Base-by-base conservation (phyloP, 2,113 vertebrate genomes). In the Cichladusa arquata region DNA sequence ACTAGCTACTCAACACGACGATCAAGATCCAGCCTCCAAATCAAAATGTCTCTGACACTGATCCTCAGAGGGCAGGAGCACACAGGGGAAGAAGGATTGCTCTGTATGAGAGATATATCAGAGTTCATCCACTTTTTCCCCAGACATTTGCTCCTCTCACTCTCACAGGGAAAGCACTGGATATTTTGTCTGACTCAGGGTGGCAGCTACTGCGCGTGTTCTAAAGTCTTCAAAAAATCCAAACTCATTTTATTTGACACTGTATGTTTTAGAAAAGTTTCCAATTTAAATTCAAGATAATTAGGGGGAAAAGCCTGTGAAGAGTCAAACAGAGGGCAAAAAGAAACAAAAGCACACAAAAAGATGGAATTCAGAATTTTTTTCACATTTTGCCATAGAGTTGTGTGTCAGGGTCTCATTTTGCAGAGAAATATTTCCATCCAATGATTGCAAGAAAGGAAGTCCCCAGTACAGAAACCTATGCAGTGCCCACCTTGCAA, bases 11-110 rank as follows among this genome's bases (percentile, higher is more conserved):
- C 88, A 90, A 72, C 26, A 29, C 14, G 36, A 81, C 57, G 79
- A 93, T 57, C 57, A 53, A 90, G 87, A 92, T 88, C 60, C 82
- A 92, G 85, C 78, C 90, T 92, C 62, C 92, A 94, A 93, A 92
- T 90, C 78, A 85, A 88, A 96, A 85, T 26, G 57, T 67, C 48
- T 87, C 47, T 91, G 81, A 80, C 56, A 61, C 71, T 0, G 19
- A 53, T 90, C 74, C 82, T 96, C 85, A 73, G 88, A 91, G 70
- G 82, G 66, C 70, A 92, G 82, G 77, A 92, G 53, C 74, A 76
- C 74, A 69, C 40, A 64, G 48, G n/a, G 70, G 50, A 85, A 88
- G 73, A 54, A 91, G 44, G 29, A 88, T 76, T 90, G 66, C 70
- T 82, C 74, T 92, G 2, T 14, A 24, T 48, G 58, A 95, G 72